Conservation (phyloP, 2,113 vertebrate genomes). For the Calyptomena viridis region DNA sequence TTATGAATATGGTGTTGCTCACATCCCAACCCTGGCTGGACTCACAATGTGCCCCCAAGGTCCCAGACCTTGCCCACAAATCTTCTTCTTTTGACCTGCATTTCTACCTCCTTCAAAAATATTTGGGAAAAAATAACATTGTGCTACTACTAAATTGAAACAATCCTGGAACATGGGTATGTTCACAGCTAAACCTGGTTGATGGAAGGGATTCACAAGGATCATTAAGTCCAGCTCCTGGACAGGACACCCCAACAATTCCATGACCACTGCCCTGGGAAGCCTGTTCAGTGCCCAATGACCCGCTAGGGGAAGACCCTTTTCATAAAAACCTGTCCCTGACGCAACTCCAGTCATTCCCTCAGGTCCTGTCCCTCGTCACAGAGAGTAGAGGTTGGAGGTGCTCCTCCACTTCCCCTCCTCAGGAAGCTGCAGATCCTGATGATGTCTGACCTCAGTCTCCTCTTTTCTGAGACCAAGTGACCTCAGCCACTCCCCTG, state of each 20-base stretch:
- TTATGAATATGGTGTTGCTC: neutral
- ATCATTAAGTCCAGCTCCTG: rapidly evolving
- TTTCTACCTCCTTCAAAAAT: neutral
- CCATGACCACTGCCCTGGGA: neutral
- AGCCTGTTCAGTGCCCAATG: neutral
- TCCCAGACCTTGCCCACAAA: neutral
- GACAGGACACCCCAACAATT: neutral
- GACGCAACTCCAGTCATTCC: rapidly evolving
- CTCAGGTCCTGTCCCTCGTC: neutral
- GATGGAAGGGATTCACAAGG: neutral
- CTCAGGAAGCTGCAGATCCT: neutral
- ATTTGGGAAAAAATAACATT: rapidly evolving
- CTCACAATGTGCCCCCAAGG: neutral
- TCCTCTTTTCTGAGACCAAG: neutral
- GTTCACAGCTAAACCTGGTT: neutral
- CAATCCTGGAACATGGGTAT: neutral
- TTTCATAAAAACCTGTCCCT: rapidly evolving
- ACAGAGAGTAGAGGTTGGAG: neutral
- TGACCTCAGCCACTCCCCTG: neutral
- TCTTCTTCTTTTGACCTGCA: neutral
- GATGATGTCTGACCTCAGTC: neutral
- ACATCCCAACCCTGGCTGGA: neutral
- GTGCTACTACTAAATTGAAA: neutral
- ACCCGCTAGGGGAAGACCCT: neutral
- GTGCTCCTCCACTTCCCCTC: no score